Conservation (phyloP, 2,888 invertebrate species). For the Sarcophaga subvicina region DNA sequence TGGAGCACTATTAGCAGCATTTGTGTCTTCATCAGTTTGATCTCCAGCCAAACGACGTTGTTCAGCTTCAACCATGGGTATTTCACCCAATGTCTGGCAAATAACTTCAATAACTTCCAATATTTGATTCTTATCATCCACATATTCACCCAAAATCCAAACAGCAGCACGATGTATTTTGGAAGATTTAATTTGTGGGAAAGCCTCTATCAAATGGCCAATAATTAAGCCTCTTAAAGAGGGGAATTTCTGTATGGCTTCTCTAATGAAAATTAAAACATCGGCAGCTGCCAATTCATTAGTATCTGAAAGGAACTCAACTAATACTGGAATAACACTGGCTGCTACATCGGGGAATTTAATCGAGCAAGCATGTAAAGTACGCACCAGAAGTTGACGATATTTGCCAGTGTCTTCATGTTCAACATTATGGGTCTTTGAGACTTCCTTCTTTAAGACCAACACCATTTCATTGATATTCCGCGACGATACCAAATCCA, state of each 20-base stretch:
- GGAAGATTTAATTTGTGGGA: conserved; percentile 93
- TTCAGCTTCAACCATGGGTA: conserved; percentile 85
- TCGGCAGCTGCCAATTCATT: conserved; percentile 95
- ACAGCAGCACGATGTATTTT: conserved; percentile 96
- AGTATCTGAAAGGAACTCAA: conserved; percentile 95
- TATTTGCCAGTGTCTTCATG: conserved; percentile 98
- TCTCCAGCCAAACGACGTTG: conserved; percentile 89
- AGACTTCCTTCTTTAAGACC: conserved; percentile 95
- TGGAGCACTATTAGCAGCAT: conserved; percentile 47
- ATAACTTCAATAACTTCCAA: conserved; percentile 90
- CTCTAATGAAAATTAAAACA: conserved; percentile 96
- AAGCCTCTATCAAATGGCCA: conserved; percentile 88
- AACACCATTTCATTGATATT: conserved; percentile 98
- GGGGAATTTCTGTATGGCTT: conserved; percentile 97
- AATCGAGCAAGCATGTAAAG: conserved; percentile 95
- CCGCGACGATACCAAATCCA: conserved; percentile 95
- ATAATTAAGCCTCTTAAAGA: conserved; percentile 91
- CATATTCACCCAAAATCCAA: conserved; percentile 99
- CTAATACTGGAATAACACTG: conserved; percentile 95
- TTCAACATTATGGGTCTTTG: conserved; percentile 93
- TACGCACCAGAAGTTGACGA: conserved; percentile 96
- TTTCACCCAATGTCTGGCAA: conserved; percentile 88
- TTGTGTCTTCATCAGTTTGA: conserved; percentile 83
- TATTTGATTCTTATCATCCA: conserved; percentile 89
- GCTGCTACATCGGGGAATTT: conserved; percentile 98